These are phyloP conservation scores for Hycleus phaleratus DNA, from an alignment of 1,140 invertebrate genomes.

Conservation along the genomic window DNA sequence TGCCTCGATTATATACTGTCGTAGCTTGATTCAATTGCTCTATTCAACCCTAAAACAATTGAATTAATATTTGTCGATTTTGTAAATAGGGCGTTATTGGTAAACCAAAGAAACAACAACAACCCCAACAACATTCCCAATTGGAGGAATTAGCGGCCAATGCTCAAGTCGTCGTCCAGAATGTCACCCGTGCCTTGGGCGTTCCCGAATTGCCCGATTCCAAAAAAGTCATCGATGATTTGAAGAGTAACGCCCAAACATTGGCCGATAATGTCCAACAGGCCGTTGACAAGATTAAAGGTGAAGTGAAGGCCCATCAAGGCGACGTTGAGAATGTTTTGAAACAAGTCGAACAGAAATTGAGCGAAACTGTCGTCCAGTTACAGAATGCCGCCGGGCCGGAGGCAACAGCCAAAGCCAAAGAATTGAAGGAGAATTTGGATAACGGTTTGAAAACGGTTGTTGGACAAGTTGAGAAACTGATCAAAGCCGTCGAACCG, in stretches of 20 bases:
- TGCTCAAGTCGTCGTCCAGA: slow-evolving; percentile 23
- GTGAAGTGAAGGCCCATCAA: slow-evolving; percentile 28
- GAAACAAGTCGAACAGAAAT: slow-evolving; percentile 23
- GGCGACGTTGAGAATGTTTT: slow-evolving; percentile 27
- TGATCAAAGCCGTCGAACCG: slow-evolving; percentile 29
- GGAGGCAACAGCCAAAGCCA: slow-evolving; percentile 26
- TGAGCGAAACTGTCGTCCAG: slow-evolving; percentile 20
- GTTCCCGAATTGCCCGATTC: slow-evolving; percentile 24
- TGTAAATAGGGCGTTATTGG: slow-evolving; percentile 9
- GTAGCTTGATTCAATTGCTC: no score
- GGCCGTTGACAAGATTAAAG: slow-evolving; percentile 26
- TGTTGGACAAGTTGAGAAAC: slow-evolving; percentile 25
- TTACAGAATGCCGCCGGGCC: slow-evolving; percentile 25
- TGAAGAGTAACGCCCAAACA: slow-evolving; percentile 21
- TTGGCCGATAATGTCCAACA: slow-evolving; percentile 25
- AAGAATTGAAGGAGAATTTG: slow-evolving; percentile 26
- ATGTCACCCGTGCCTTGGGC: slow-evolving; percentile 20
- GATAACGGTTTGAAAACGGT: slow-evolving; percentile 29
- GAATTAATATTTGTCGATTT: background rate
- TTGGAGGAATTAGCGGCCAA: slow-evolving; percentile 24
- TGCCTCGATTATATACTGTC: no score
- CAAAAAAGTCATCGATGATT: slow-evolving; percentile 23
- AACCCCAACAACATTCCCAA: slow-evolving; percentile 12
- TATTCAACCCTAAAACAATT: background rate
- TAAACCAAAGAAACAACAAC: slow-evolving; percentile 16